These are phyloP conservation scores for Zaprionus kolodkinae DNA, from an alignment of 1,140 invertebrate species.

Conservation along the genomic window DNA sequence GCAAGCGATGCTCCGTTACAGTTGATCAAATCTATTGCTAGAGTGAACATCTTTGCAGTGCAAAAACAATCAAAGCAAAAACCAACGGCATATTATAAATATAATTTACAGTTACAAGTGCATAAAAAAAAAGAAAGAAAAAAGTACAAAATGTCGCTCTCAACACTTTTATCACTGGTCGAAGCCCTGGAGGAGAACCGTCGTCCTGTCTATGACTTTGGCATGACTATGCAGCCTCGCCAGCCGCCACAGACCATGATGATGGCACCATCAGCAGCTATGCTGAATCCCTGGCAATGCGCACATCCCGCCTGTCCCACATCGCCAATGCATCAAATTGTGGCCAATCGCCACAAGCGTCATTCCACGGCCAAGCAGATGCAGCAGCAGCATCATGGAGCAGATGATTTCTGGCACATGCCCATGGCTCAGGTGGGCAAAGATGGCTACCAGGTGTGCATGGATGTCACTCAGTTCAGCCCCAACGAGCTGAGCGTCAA, in stretches of 20 bases:
- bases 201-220: constrained; percentile 60
- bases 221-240: constrained; percentile 55
- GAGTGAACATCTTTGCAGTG: constrained; percentile 25
- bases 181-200: constrained; percentile 62
- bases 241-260: constrained; percentile 44
- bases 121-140: constrained; percentile 33
- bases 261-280: not conserved
- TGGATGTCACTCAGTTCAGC: constrained; percentile 89
- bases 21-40: constrained; percentile 10
- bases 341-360: constrained; percentile 47
- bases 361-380: constrained; percentile 18
- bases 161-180: constrained; percentile 57
- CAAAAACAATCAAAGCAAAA: constrained; percentile 21
- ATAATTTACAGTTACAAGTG: constrained; percentile 21
- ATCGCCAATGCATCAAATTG: constrained; percentile 51
- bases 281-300: constrained; percentile 58
- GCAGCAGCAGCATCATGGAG: not conserved
- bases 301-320: constrained; percentile 53
- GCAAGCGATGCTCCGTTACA: not conserved
- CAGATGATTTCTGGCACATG: constrained; percentile 10
- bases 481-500: constrained; percentile 92
- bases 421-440: constrained; percentile 58
- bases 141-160: constrained; percentile 62
- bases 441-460: constrained; percentile 85
- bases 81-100: constrained; percentile 12